These are phyloP conservation scores for Tethea ocularis DNA, from an alignment of 2,888 invertebrate genomes.

Conservation along the genomic window DNA sequence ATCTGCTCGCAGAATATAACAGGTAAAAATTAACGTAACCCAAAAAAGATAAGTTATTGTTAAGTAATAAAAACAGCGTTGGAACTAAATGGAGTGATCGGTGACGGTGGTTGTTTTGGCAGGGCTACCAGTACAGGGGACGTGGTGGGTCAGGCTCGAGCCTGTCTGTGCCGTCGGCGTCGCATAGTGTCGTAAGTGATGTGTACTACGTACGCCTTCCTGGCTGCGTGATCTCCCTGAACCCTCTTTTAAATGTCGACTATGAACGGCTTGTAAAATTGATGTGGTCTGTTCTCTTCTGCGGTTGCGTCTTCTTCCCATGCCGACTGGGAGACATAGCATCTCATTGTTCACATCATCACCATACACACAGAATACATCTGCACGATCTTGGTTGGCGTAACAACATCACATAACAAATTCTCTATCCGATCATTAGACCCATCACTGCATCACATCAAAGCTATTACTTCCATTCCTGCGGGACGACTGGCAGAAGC, in stretches of 20 bases:
- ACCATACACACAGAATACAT: conserved; percentile 56
- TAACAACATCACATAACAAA: conserved; percentile 50
- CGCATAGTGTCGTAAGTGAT: conserved; percentile 87
- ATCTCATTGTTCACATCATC: conserved; percentile 64
- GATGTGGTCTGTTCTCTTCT: conserved; percentile 70
- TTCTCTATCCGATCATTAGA: conserved; percentile 61
- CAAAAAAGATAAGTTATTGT: background rate
- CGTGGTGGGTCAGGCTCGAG: conserved; percentile 90
- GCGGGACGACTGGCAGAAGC: conserved; percentile 42
- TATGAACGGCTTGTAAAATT: conserved; percentile 66
- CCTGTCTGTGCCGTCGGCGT: conserved; percentile 92
- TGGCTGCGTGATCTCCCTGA: conserved; percentile 60
- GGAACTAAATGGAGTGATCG: conserved; percentile 19
- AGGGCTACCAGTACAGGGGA: conserved; percentile 86
- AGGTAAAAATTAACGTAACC: background rate
- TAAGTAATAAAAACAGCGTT: conserved; percentile 16
- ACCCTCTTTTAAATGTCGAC: conserved; percentile 67
- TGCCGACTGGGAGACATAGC: conserved; percentile 69
- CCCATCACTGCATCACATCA: conserved; percentile 61
- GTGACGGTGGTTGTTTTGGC: conserved; percentile 73
- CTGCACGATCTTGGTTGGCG: conserved; percentile 71
- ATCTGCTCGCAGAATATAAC: background rate
- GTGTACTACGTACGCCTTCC: conserved; percentile 58
- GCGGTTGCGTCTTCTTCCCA: conserved; percentile 68
- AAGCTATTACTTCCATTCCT: conserved; percentile 56